Base-by-base conservation (phyloP, 2,888 invertebrate genomes). In the Camptogramma bilineatum region DNA sequence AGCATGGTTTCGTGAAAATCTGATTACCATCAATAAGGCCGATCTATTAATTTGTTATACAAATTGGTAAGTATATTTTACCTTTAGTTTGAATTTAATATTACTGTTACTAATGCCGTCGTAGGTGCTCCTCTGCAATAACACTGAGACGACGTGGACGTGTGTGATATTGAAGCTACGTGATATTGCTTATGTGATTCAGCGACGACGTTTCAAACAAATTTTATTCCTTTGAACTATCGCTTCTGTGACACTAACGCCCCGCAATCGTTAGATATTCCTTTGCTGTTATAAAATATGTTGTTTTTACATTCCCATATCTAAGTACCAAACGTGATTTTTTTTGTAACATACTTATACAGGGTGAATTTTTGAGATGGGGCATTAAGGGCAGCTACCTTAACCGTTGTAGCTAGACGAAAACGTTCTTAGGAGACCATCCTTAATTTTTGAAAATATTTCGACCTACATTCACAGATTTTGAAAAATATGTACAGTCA, bases 161-260 rank as follows among this genome's bases (percentile, higher is more conserved):
- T 56, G 58, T 59, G 52, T 60, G 48, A 64, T 60, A 60, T 64
- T 47, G 55, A 52, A 60, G 55, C 18, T 60, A 64, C 64, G 64
- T 64, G 64, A 64, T 64, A 47, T 48, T 64, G 39, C 47, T 55
- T 52, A 51, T 56, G 47, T 64, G 59, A 60, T 54, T 55, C 46
- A 47, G 55, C 24, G 59, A 55, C 54, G 47, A 55, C 54, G 47
- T 54, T 59, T 64, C 47, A 52, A 52, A 56, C 60, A 60, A 64
- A 64, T 60, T 64, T 64, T 59, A 64, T 60, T 56, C 48, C 60
- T 46, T 55, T 31, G 50, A 50, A 64, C 59, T 54, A 48, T 59
- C 50, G 44, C 51, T n/a, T 44, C 17, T 31, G 54, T 21, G 28
- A 50, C 10, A 48, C 28, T 34, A 53, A 31, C 48, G 48, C n/a